phyloP scores from a whole-genome alignment of 2,113 vertebrate species.

The Thamnaconus septentrionalis region DNA sequence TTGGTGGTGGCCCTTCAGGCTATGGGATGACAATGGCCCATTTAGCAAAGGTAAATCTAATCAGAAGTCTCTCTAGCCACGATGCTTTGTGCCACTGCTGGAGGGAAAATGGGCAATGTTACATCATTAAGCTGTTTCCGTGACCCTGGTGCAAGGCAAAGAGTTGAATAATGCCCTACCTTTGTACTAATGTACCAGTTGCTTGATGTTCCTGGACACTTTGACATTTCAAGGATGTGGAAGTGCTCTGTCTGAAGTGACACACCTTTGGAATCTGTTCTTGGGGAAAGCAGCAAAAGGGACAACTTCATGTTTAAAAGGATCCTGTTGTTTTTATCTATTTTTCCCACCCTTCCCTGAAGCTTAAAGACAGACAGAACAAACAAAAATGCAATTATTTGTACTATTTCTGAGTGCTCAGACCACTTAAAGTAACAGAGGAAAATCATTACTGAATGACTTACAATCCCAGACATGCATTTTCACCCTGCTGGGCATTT shows the following conservation, averaged over 20 bases:
- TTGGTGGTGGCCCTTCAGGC: constrained; percentile 53
- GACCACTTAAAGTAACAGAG: constrained; percentile 23
- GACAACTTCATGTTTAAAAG: too few relatives aligned
- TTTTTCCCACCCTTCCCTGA: too few relatives aligned
- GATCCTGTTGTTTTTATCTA: too few relatives aligned
- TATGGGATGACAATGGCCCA: constrained; percentile 63
- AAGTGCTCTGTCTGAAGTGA: not conserved
- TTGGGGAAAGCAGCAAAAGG: too few relatives aligned
- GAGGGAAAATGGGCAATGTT: constrained; percentile 42
- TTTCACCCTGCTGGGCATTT: constrained; percentile 37
- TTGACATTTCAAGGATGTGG: not conserved
- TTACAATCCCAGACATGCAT: constrained; percentile 5
- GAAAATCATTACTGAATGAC: constrained; percentile 37
- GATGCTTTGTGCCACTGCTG: constrained; percentile 59
- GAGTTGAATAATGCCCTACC: constrained; percentile 16
- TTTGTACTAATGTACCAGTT: constrained; percentile 2
- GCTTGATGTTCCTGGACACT: constrained; percentile 8
- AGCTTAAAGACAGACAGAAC: too few relatives aligned
- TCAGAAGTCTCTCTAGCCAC: constrained; percentile 62
- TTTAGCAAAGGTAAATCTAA: constrained; percentile 78
- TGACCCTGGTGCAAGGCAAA: constrained; percentile 36
- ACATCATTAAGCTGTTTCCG: constrained; percentile 48
- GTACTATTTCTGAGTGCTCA: constrained; percentile 12
- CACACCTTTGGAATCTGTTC: not conserved
- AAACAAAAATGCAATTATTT: not conserved